phyloP scores from a whole-genome alignment of 2,797 vertebrate genomes.

The Spinibarbus caldwelli region DNA sequence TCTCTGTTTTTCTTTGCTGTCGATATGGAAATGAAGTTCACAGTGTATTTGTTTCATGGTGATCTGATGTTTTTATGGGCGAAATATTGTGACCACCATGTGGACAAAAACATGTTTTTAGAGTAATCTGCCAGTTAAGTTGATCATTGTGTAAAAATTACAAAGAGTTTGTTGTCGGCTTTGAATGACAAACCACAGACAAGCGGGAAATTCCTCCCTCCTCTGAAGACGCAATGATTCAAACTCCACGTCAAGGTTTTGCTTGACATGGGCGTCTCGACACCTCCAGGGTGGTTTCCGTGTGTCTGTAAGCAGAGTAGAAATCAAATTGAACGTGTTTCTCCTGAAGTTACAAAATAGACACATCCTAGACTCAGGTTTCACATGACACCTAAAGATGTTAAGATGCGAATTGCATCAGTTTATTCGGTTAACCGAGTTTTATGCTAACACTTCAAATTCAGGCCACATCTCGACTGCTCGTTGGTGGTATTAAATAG shows the following conservation, averaged over 20 bases:
- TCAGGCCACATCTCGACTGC: background rate
- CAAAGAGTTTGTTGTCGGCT: background rate
- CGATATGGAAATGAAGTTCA: background rate
- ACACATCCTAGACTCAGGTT: background rate
- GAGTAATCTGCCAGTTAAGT: background rate
- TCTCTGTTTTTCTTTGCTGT: background rate
- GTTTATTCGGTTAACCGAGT: background rate
- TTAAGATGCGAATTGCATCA: background rate
- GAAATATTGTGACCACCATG: background rate
- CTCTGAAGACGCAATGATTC: constrained; percentile 12
- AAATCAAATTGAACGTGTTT: background rate
- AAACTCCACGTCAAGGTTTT: background rate
- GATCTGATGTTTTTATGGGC: background rate
- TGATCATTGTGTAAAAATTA: background rate
- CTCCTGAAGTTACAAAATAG: background rate
- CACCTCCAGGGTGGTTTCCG: constrained; percentile 10
- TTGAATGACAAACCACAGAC: background rate
- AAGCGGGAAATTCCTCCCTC: background rate
- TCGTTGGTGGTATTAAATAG: background rate
- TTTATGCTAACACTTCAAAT: background rate
- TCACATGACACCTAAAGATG: constrained; percentile 1
- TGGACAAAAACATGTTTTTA: background rate
- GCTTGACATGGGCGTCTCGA: background rate
- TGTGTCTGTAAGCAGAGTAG: background rate
- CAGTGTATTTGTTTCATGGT: background rate